A percentile compares a stretch with the other conserved stretches of the same genome.
phyloP scores from a whole-genome alignment of 1,140 invertebrate genomes.

The Aphidius gifuensis region DNA sequence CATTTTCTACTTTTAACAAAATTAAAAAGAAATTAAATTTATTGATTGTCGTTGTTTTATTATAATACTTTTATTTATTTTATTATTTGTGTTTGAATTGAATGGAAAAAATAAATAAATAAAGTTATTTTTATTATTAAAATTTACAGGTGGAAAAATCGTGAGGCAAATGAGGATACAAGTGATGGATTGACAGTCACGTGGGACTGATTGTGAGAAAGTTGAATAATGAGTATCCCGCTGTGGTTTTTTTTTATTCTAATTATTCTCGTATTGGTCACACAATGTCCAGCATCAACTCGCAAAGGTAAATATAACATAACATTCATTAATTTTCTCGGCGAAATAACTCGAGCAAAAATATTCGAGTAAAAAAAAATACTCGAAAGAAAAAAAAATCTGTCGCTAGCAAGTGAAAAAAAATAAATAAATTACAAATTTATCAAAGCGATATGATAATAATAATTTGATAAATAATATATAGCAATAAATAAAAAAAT shows the following conservation, averaged over 20 bases:
- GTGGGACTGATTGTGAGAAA: neutral
- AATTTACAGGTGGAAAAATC: slow-evolving; percentile 28
- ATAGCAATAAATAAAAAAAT: too few species aligned
- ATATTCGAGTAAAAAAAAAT: too few species aligned
- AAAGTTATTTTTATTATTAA: too few species aligned
- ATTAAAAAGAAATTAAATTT: neutral
- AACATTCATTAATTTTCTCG: slow-evolving; percentile 6
- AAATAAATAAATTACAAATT: too few species aligned
- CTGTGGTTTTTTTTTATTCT: slow-evolving; percentile 47
- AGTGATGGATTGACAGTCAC: slow-evolving; percentile 41
- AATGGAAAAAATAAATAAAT: too few species aligned
- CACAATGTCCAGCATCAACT: slow-evolving; percentile 49
- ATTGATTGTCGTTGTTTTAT: neutral
- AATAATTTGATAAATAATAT: too few species aligned
- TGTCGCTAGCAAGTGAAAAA: too few species aligned
- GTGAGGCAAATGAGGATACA: slow-evolving; percentile 22
- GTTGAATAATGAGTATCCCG: slow-evolving; percentile 24
- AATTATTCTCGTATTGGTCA: slow-evolving; percentile 44
- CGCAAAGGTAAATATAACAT: slow-evolving; percentile 48
- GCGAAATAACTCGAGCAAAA: too few species aligned
- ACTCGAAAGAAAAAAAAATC: too few species aligned
- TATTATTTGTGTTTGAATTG: neutral
- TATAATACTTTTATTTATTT: neutral
- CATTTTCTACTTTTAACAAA: too few species aligned
- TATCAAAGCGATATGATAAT: too few species aligned